Evolutionary conservation across 2,113 vertebrate species (phyloP).

Genomic region (Pelmatolapia mariae): DNA sequence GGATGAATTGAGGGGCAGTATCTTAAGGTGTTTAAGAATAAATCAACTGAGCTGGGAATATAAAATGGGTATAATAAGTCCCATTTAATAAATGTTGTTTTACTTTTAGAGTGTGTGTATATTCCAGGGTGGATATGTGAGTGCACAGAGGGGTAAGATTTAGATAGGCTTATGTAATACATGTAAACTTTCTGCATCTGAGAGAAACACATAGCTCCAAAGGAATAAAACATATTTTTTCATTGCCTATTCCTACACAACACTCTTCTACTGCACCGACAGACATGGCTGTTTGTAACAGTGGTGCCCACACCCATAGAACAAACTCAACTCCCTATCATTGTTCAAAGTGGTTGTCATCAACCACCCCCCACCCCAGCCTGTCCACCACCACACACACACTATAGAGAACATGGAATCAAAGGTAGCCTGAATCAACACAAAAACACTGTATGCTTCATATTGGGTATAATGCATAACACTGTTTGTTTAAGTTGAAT

Average conservation of each 20-base stretch:
- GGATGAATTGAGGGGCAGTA: background rate
- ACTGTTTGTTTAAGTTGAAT: background rate
- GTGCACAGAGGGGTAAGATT: background rate
- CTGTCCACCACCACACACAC: background rate
- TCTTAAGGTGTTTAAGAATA: background rate
- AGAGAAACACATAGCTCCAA: background rate
- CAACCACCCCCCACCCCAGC: background rate
- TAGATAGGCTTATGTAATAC: background rate
- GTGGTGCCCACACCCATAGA: slow-evolving; percentile 31
- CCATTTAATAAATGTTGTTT: background rate
- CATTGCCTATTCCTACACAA: background rate
- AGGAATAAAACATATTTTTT: background rate
- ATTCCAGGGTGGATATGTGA: background rate
- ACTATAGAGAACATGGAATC: background rate
- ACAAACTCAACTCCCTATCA: slow-evolving; percentile 15
- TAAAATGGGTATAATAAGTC: background rate
- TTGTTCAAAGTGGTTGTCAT: slow-evolving; percentile 9
- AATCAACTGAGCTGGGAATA: background rate
- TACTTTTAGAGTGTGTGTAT: background rate
- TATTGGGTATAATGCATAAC: background rate
- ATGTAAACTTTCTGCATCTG: background rate
- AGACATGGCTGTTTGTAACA: slow-evolving; percentile 6
- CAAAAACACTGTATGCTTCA: background rate
- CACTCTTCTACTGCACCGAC: background rate
- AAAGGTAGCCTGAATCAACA: slow-evolving; percentile 6